Conservation (phyloP, 2,113 vertebrate species). For the Rhipidura dahli region DNA sequence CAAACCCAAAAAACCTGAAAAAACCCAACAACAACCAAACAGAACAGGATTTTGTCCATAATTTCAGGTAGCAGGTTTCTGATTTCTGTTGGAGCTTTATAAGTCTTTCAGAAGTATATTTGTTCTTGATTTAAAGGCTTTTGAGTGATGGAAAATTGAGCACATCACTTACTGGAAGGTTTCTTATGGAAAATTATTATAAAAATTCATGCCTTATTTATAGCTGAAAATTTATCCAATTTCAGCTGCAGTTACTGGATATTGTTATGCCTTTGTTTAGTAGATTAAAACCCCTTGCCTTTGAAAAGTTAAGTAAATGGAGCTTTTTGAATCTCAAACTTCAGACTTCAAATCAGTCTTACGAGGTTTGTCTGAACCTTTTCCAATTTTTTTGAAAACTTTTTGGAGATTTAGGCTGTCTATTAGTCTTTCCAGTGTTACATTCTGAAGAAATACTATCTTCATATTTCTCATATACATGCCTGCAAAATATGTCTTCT, state of each 20-base stretch:
- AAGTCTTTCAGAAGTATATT: neutral
- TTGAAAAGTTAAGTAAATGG: constrained; percentile 10
- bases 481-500: neutral
- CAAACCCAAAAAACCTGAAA: neutral
- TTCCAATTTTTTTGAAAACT: neutral
- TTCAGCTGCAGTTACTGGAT: neutral
- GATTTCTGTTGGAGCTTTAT: neutral
- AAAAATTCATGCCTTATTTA: neutral
- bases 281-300: constrained; percentile 9
- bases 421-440: neutral
- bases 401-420: neutral
- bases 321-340: neutral
- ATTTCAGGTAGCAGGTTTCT: neutral
- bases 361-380: neutral
- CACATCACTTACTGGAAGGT: neutral
- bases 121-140: neutral
- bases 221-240: neutral
- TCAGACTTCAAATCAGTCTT: neutral
- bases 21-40: neutral
- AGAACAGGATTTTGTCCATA: neutral
- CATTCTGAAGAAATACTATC: neutral
- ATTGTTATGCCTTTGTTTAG: constrained; percentile 2
- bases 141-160: neutral
- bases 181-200: neutral
- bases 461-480: neutral